A percentile compares a stretch with the other conserved stretches of the same genome.
phyloP scores from a whole-genome alignment of 1,140 invertebrate genomes.

The Zaprionus gabonicus region DNA sequence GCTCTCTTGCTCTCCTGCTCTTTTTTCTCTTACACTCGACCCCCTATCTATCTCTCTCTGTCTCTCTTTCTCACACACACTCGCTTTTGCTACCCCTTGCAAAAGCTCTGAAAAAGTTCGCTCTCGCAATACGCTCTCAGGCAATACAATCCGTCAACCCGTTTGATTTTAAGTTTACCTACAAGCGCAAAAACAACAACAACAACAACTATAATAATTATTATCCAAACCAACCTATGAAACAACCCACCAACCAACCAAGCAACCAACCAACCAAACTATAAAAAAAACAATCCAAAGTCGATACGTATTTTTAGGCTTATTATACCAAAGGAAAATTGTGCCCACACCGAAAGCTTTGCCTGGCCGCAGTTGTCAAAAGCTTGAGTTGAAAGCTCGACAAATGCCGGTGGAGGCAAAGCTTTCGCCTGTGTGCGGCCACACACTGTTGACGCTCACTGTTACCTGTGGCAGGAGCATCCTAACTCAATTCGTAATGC shows the following conservation, averaged over 20 bases:
- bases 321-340: conserved; percentile 59
- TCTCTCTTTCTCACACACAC: not conserved
- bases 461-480: conserved; percentile 20
- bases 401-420: conserved; percentile 61
- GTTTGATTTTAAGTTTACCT: conserved; percentile 60
- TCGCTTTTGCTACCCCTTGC: not conserved
- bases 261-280: conserved; percentile 35
- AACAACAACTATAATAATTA: conserved; percentile 17
- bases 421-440: conserved; percentile 63
- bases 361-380: conserved; percentile 49
- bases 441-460: conserved; percentile 43
- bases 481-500: conserved; percentile 38
- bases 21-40: conserved; percentile 35
- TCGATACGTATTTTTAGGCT: conserved; percentile 85
- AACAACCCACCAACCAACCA: conserved; percentile 46
- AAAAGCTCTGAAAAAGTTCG: conserved; percentile 1
- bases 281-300: conserved; percentile 79
- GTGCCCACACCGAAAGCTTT: conserved; percentile 64
- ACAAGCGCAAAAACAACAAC: conserved; percentile 53
- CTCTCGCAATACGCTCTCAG: conserved; percentile 27
- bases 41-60: not conserved
- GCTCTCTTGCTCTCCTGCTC: conserved; percentile 7
- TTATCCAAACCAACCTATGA: conserved; percentile 19
- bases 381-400: not conserved
- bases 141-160: conserved; percentile 40